Evolutionary conservation across 2,113 vertebrate genomes (phyloP).

Genomic region (Phoxinus phoxinus): DNA sequence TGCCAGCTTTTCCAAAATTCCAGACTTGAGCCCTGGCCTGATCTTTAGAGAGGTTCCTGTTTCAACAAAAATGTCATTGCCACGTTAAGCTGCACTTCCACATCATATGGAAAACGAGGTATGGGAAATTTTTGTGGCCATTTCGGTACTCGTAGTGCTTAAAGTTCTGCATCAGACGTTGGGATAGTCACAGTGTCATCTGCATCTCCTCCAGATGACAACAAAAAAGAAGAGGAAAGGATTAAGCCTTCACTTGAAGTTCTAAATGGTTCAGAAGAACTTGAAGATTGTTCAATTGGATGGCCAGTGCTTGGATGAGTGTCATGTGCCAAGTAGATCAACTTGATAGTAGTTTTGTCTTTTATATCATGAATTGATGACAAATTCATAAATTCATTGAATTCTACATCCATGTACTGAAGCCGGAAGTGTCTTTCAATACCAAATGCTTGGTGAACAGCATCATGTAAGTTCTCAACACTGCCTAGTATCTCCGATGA

Average conservation of each 20-base stretch:
- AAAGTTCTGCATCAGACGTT: conserved; percentile 31
- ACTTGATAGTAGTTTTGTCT: not conserved
- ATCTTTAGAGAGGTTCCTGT: not conserved
- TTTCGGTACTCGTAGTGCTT: not conserved
- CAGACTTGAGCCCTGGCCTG: conserved; percentile 7
- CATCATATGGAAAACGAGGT: conserved; percentile 28
- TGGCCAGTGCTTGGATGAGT: not conserved
- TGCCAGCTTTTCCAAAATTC: conserved; percentile 16
- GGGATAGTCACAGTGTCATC: no score
- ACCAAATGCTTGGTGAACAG: not conserved
- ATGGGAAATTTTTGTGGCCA: conserved; percentile 24
- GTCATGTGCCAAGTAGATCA: conserved; percentile 15
- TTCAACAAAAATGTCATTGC: conserved; percentile 21
- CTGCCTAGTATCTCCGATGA: conserved; percentile 13
- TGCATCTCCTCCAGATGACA: not conserved
- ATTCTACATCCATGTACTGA: not conserved
- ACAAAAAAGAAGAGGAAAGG: conserved; percentile 6
- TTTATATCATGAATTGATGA: conserved; percentile 1
- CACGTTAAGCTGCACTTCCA: conserved; percentile 35
- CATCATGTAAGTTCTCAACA: not conserved
- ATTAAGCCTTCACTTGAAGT: not conserved
- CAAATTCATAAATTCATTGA: conserved; percentile 1
- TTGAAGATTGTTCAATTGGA: not conserved
- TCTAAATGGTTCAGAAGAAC: not conserved
- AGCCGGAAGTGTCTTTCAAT: not conserved